phyloP scores from a whole-genome alignment of 2,113 vertebrate genomes.

The Turnix velox region DNA sequence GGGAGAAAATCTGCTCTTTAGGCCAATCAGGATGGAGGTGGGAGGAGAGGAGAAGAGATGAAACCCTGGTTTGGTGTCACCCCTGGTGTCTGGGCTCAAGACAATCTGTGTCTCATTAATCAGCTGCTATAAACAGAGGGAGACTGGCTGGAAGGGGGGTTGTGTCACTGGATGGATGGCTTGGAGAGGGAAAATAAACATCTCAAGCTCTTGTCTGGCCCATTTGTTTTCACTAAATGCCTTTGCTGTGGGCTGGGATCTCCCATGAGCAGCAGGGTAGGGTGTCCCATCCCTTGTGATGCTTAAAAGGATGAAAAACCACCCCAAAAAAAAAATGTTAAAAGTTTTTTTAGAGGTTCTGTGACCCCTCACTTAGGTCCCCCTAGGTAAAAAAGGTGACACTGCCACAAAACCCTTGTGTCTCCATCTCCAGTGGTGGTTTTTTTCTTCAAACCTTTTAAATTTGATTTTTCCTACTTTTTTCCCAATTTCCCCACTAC shows the following conservation, averaged over 20 bases:
- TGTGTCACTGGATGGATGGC: slow-evolving; percentile 26
- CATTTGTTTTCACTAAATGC: slow-evolving; percentile 47
- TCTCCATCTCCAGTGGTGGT: neutral
- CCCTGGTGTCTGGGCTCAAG: neutral
- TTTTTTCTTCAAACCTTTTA: neutral
- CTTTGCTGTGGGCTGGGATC: neutral
- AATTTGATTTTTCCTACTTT: neutral
- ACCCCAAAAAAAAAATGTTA: rapidly evolving
- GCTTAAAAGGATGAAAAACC: rapidly evolving
- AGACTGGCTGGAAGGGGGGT: neutral
- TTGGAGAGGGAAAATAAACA: slow-evolving; percentile 60
- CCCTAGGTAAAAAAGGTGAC: neutral
- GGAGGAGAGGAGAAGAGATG: neutral
- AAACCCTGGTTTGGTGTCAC: neutral
- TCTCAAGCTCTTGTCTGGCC: slow-evolving; percentile 12
- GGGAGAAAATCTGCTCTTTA: neutral
- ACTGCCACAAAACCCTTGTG: rapidly evolving
- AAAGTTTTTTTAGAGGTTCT: no score
- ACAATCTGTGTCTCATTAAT: slow-evolving; percentile 49
- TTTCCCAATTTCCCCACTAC: neutral
- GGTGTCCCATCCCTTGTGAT: neutral
- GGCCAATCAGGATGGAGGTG: neutral
- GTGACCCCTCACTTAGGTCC: no score
- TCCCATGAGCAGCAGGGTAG: neutral
- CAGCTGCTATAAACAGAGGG: slow-evolving; percentile 24